phyloP scores from a whole-genome alignment of 1,140 invertebrate species.

The Bombus vancouverensis region DNA sequence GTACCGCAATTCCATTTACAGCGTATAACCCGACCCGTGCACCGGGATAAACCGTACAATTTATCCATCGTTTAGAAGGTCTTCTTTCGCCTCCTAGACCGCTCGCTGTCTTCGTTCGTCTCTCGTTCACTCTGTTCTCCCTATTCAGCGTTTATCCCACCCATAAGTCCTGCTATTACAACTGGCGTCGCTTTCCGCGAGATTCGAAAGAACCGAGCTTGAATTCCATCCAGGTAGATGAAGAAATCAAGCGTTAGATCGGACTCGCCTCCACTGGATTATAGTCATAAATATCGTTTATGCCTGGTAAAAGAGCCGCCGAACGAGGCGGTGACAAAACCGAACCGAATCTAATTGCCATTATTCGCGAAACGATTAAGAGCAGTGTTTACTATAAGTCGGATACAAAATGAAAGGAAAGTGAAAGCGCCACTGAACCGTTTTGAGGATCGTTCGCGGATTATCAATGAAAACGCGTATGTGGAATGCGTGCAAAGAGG shows the following conservation, averaged over 20 bases:
- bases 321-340: conserved; percentile 17
- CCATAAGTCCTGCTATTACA: conserved; percentile 46
- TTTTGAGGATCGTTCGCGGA: background rate
- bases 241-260: conserved; percentile 46
- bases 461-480: conserved; percentile 8
- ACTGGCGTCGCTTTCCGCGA: conserved; percentile 32
- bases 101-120: background rate
- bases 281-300: conserved; percentile 46
- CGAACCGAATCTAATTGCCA: conserved; percentile 42
- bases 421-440: conserved; percentile 17
- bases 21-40: conserved; percentile 9
- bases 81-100: conserved; percentile 8
- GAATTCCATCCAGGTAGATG: conserved; percentile 35
- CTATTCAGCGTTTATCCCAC: conserved; percentile 28
- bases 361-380: conserved; percentile 43
- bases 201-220: conserved; percentile 21
- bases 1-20: conserved; percentile 42
- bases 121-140: background rate
- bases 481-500: background rate
- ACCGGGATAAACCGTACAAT: conserved; percentile 37
- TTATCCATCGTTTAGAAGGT: conserved; percentile 28
- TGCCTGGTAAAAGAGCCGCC: conserved; percentile 43
- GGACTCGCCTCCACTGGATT: conserved; percentile 33
- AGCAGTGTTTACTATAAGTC: conserved; percentile 34
- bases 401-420: conserved; percentile 44